Base-by-base conservation (phyloP, 92 coral and sea anemone species). In the Chrysogorgia sp. region DNA sequence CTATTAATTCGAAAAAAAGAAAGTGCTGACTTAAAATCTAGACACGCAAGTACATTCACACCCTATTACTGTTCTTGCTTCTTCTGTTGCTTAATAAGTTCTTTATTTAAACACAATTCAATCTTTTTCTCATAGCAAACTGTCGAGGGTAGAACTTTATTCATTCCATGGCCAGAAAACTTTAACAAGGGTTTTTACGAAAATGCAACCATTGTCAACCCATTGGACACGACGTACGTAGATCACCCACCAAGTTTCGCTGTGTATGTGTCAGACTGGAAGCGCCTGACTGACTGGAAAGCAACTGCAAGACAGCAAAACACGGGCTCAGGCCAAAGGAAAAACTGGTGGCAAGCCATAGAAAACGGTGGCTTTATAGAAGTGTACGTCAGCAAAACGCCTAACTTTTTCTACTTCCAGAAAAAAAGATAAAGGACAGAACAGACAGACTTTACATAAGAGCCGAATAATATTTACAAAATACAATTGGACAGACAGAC, bases 161-260 rank as follows among this genome's bases (percentile, higher is more conserved):
- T 22, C 19, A n/a, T 69, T 10, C 76, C 76, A 2, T 69, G 76
- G 76, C 76, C 76, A 6, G 76, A 49, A 47, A 69, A 45, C 31
- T 45, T 69, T 14, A 60, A 69, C 35, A 1, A 23, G 47, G 60
- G 76, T 7, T 69, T 25, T 31, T 8, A 40, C 20, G 56, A 47
- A 28, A 49, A 49, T 22, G 60, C 19, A 5, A 49, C 60, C 40
- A 8, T 69, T 1, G 29, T 28, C 20, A 69, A 69, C 31, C 76
- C 76, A 45, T 52, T 69, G 47, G 58, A 65, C 72, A 40, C 10
- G 37, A 65, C 60, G 10, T 45, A 49, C 0, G 24, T 10, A 10
- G 76, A 69, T 24, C 76, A 53, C 24, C 76, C 76, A 28, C 76
- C 76, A 69, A 25, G 60, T 47, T 69, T 69, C 29, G 37, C 76